Conservation (phyloP, 2,888 invertebrate species). For the Helobdella robusta region DNA sequence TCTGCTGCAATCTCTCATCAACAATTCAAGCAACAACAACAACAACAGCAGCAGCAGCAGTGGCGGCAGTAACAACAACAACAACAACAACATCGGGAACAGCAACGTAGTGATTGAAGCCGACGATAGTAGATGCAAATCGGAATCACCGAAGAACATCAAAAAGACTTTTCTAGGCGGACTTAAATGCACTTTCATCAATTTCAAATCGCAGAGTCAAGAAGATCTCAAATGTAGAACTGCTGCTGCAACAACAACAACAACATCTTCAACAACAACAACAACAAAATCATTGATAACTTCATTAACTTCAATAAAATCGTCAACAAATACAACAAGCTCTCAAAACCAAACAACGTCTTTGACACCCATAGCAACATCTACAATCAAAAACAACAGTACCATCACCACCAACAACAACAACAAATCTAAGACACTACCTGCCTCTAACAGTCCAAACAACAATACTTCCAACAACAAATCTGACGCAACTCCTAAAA, state of each 20-base stretch:
- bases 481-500: too few relatives aligned
- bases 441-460: too few relatives aligned
- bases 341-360: too few relatives aligned
- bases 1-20: slow-evolving; percentile 15
- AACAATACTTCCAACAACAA: too few relatives aligned
- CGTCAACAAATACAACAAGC: too few relatives aligned
- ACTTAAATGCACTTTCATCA: slow-evolving; percentile 56
- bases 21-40: not conserved
- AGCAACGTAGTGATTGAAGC: not conserved
- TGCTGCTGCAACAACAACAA: not conserved
- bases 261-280: not conserved
- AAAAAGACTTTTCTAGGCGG: slow-evolving; percentile 57
- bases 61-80: not conserved
- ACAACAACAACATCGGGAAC: not conserved
- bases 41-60: not conserved
- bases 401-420: not conserved
- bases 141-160: slow-evolving; percentile 44
- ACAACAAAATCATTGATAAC: not conserved
- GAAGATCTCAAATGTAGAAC: slow-evolving; percentile 19
- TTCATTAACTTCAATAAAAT: not conserved
- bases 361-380: too few relatives aligned
- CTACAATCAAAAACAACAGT: too few relatives aligned
- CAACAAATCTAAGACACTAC: too few relatives aligned
- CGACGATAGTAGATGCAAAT: slow-evolving; percentile 21
- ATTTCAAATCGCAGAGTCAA: slow-evolving; percentile 51